Evolutionary conservation across 2,888 invertebrate genomes (phyloP).

Genomic region (Pterostichus madidus): DNA sequence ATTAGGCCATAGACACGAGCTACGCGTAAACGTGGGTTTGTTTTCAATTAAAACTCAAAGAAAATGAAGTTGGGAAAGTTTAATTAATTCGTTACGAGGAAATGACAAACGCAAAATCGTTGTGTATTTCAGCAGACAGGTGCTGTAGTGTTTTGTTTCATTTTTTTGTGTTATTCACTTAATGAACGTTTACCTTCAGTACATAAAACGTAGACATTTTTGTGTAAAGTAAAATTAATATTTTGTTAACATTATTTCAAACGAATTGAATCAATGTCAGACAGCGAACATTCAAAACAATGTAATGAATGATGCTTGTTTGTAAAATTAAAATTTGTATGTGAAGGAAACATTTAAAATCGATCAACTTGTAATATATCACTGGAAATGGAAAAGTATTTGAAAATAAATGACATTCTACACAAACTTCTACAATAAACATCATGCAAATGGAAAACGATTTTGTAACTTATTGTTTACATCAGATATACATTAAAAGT

Average conservation of each 20-base stretch:
- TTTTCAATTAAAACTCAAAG: slow-evolving; percentile 54
- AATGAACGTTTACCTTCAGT: slow-evolving; percentile 11
- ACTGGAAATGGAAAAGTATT: slow-evolving; percentile 4
- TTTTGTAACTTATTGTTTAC: too few species aligned
- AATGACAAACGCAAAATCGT: slow-evolving; percentile 51
- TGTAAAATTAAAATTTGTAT: slow-evolving; percentile 5
- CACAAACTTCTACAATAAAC: background rate
- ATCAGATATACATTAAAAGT: too few species aligned
- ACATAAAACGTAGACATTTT: background rate
- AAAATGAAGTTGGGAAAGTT: slow-evolving; percentile 52
- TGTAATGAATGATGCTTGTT: background rate
- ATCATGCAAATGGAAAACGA: background rate
- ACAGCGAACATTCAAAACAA: too few species aligned
- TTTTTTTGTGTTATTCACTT: slow-evolving; percentile 42
- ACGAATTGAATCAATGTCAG: too few species aligned
- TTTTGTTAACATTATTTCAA: background rate
- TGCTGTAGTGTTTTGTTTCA: slow-evolving; percentile 1
- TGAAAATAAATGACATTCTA: background rate
- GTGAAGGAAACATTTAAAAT: slow-evolving; percentile 9
- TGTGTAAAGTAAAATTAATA: background rate
- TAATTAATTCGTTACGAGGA: slow-evolving; percentile 47
- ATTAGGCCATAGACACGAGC: background rate
- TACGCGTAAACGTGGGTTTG: slow-evolving; percentile 11
- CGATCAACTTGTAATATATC: slow-evolving; percentile 14
- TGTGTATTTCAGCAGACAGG: background rate